Evolutionary conservation across 2,797 vertebrate genomes (phyloP), one percentile per base, ranked within the genome.

Genomic region (Lerista edwardsae): DNA sequence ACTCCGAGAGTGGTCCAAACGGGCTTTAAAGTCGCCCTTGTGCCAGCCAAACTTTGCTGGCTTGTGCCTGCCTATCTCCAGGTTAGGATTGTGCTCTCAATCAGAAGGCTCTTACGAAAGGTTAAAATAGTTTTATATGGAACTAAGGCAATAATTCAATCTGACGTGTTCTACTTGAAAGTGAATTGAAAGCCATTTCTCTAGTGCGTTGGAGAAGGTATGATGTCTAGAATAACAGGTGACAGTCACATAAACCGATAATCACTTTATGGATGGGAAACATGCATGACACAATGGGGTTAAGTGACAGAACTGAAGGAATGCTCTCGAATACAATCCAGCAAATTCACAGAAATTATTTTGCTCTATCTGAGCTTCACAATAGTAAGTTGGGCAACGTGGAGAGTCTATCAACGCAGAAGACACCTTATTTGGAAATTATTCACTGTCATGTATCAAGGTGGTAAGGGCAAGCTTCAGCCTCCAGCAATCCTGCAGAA

Each of bases 321-420:
- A 68, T 78, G 34, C 5, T 82, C 77, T 57, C 80, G 64, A 75
- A 90, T 87, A 72, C 62, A 1, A 14, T 82, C 84, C 29, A 72
- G 1, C 1, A 72, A 34, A 75, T n/a, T 61, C 19, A 2, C 8
- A 0, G 17, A 6, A 8, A 21, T 69, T 39, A 7, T 23, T 82
- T 64, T 75, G 79, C 36, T 81, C 7, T 72, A 47, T 77, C 25
- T 6, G 4, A 83, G 62, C 77, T 76, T 44, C 75, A 72, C 17
- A 27, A 82, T 4, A 8, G 64, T 36, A 12, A 15, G 55, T 27
- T 15, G 1, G 34, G 34, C 8, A 61, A 14, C 29, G 12, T 14
- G 15, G 64, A 41, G 10, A 29, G 12, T 59, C 83, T 77, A 57
- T 41, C 12, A 39, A 31, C 3, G 74, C 19, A 29, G 73, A 5